Base-by-base conservation (phyloP, 2,797 vertebrate species). In the Petrocephalus sullivani region DNA sequence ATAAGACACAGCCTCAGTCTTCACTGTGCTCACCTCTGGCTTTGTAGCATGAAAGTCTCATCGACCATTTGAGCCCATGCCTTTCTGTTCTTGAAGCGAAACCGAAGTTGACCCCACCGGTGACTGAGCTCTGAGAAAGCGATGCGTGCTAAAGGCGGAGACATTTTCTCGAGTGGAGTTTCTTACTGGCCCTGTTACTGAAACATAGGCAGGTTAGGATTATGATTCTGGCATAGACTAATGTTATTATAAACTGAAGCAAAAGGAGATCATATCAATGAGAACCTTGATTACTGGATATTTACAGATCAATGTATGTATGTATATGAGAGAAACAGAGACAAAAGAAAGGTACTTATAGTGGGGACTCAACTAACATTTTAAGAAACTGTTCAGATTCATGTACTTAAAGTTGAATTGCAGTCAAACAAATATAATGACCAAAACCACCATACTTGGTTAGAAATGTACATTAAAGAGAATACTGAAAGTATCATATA, bases 61-160 rank as follows among this genome's bases (percentile, higher is more conserved):
- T 98, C 97, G 93, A 97, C 88, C 93, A 95, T 95, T 93, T 97
- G 95, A 23, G 95, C 93, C 96, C 96, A 96, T 91, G 95, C 94
- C 87, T 96, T 96, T 89, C 94, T 96, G 92, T 96, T 94, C 89
- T 96, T 95, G 56, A 97, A 91, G 88, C 96, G 96, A 91, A 96
- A 96, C 89, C 93, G 95, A 87, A 98, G 90, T 90, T 95, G 94
- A 86, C 91, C 97, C 97, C 97, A 98, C 94, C 96, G 96, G 53
- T 96, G 95, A 92, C 94, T 95, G 91, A 96, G 93, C 93, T 95
- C 93, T 0, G 93, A 93, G 0, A 94, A 94, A 93, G 95, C 94
- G 14, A 94, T 95, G 90, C 93, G 91, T 51, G 94, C 93, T 87
- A 96, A 87, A 88, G 95, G 92, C 7, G 95, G 94, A 88, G 94